Evolutionary conservation across 1,140 invertebrate genomes (phyloP), one percentile per base, ranked within the genome.

Genomic region (Gryllus bimaculatus): DNA sequence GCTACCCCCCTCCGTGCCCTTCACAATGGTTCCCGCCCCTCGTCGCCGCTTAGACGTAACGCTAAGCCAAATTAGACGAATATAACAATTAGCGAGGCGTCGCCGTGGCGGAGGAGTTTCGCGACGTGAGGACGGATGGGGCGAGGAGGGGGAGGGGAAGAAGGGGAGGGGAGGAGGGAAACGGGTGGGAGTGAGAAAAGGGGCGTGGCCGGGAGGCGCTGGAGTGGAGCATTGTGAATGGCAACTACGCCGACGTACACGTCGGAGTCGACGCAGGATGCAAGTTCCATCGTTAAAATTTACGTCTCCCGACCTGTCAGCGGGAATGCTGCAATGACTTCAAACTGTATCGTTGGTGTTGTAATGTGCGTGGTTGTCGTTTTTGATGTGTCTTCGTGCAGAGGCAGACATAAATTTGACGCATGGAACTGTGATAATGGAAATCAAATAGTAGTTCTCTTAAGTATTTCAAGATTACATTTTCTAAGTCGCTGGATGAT

Each of bases 61-160:
- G 54, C 54, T 66, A 66, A 66, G 54, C 54, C 54, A 66, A 66
- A 66, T 66, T 66, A 66, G 54, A 66, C 54, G 54, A 66, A 66
- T 66, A 66, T 66, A 66, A 66, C 54, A 66, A 66, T 66, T 66
- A 66, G 54, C 54, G 54, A 66, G 54, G 10, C 10, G 54, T 18
- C 10, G 18, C 2, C 54, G 26, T 39, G 54, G 54, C 54, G 54
- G 26, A 66, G 54, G 54, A 66, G 54, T 66, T 66, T 66, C 54
- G 54, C 54, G 10, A 66, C 54, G 18, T 13, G 54, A 0, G 54
- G 54, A 66, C 54, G 54, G 54, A 13, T 13, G 54, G 54, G 18
- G 54, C 10, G 54, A 13, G 54, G 54, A 13, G 7, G 18, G 54
- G 54, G 18, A 7, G 3, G 54, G 10, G 26, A n/a, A 15, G 49